Evolutionary conservation across 2,888 invertebrate genomes (phyloP).

Genomic region (Rhingia rostrata): DNA sequence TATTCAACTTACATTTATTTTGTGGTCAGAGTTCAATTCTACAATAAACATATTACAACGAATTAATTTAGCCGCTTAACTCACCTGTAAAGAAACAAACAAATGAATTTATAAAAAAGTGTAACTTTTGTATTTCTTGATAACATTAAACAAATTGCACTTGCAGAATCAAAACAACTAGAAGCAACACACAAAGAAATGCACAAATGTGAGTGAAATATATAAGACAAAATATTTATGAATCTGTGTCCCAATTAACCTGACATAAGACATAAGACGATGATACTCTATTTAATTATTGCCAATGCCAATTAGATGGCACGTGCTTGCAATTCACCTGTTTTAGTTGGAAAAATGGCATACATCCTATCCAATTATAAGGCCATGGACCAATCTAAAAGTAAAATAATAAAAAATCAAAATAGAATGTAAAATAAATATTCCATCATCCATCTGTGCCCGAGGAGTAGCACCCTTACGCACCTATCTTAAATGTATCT

Average conservation of each 20-base stretch:
- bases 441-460: slow-evolving; percentile 1
- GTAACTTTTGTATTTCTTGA: slow-evolving; percentile 4
- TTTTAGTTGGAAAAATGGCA: slow-evolving; percentile 45
- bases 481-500: slow-evolving; percentile 16
- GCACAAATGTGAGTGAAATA: slow-evolving; percentile 11
- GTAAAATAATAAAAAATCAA: slow-evolving; percentile 36
- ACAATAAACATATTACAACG: not conserved
- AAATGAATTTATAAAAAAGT: slow-evolving; percentile 10
- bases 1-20: not conserved
- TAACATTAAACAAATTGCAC: not conserved
- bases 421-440: slow-evolving; percentile 10
- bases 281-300: slow-evolving; percentile 10
- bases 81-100: slow-evolving; percentile 47
- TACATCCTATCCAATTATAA: slow-evolving; percentile 58
- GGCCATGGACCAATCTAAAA: slow-evolving; percentile 68
- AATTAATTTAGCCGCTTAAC: slow-evolving; percentile 11
- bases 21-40: slow-evolving; percentile 40
- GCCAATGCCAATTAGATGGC: slow-evolving; percentile 18
- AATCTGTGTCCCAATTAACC: slow-evolving; percentile 9
- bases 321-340: slow-evolving; percentile 62
- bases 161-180: slow-evolving; percentile 31
- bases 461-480: not conserved
- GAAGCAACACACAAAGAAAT: slow-evolving; percentile 10
- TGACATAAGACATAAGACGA: slow-evolving; percentile 16
- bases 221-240: not conserved